Conservation (phyloP, 2,113 vertebrate species). For the Phalacrocorax aristotelis region DNA sequence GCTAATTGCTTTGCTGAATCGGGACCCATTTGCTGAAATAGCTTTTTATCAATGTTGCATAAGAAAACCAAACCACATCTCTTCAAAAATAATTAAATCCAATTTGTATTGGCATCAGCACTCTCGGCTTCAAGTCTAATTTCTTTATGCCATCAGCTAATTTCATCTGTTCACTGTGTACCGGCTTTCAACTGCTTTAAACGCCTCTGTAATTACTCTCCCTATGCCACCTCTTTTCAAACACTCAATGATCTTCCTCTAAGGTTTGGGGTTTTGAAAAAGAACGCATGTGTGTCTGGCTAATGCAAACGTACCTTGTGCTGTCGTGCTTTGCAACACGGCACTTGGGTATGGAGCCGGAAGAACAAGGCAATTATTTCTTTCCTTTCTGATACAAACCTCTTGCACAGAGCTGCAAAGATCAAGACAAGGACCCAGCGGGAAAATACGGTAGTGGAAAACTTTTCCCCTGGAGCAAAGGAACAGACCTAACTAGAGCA, state of each 20-base stretch:
- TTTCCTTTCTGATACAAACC: neutral
- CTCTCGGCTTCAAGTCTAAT: neutral
- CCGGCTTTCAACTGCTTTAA: neutral
- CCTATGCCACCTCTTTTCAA: neutral
- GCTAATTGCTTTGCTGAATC: neutral
- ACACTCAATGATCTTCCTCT: neutral
- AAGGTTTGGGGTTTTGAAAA: neutral
- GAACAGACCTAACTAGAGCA: neutral
- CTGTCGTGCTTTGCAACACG: neutral
- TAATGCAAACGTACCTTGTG: neutral
- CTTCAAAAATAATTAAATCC: slow-evolving; percentile 31
- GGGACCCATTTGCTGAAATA: neutral
- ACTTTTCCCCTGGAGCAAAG: slow-evolving; percentile 9
- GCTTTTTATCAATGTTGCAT: neutral
- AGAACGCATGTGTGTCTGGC: accelerated
- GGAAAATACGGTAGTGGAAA: neutral
- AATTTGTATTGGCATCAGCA: neutral
- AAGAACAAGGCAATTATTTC: neutral
- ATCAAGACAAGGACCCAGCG: neutral
- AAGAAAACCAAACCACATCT: neutral
- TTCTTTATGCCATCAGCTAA: neutral
- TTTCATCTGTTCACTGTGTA: neutral
- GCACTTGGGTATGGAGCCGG: neutral
- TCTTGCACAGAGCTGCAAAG: neutral
- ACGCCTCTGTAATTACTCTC: neutral